A percentile compares a stretch with the other conserved stretches of the same genome.
These are phyloP conservation scores for Andrena chrysosceles DNA, from an alignment of 2,888 invertebrate species.

Conservation along the genomic window DNA sequence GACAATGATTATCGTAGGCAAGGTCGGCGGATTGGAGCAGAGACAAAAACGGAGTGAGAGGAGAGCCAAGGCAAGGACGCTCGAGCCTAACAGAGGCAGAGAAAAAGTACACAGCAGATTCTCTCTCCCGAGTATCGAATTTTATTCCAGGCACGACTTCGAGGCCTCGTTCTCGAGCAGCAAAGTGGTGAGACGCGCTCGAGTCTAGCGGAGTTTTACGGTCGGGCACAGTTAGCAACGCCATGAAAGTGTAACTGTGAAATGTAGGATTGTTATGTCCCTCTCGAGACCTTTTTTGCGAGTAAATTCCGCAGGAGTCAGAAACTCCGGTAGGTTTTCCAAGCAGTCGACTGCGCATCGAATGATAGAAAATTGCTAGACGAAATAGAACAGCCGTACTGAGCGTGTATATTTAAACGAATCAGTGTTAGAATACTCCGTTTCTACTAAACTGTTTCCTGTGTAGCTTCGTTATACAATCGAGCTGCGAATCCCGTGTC, in stretches of 20 bases:
- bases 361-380: no score
- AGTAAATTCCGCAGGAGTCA: conserved; percentile 15
- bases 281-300: background rate
- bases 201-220: conserved; percentile 16
- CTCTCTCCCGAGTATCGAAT: conserved; percentile 3
- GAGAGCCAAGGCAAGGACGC: conserved; percentile 31
- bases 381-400: no score
- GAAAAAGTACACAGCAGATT: conserved; percentile 24
- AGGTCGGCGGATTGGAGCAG: conserved; percentile 55
- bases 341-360: no score
- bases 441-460: no score
- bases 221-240: no score
- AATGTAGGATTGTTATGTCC: background rate
- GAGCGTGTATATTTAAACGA: no score
- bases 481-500: no score
- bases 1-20: conserved; percentile 63
- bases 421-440: no score
- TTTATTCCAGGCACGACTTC: conserved; percentile 2
- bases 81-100: background rate
- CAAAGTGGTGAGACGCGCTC: no score
- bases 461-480: no score
- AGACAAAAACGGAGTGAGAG: conserved; percentile 25
- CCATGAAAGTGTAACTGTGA: conserved; percentile 28
- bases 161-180: no score
- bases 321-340: background rate